Conservation (phyloP, 2,797 vertebrate species). For the Glyptemys insculpta region DNA sequence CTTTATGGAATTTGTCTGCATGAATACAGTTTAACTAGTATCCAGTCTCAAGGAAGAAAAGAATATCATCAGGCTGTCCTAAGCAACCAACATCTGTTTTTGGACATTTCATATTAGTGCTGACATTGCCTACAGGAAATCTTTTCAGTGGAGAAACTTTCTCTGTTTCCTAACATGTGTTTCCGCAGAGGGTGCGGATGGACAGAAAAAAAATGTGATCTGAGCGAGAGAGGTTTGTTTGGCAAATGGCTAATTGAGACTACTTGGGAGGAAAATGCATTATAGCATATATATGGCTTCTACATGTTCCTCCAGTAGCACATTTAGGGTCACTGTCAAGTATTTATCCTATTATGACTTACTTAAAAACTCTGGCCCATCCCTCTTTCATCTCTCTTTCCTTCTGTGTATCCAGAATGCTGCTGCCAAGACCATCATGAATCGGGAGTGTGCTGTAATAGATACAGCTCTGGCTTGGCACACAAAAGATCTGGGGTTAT, state of each 20-base stretch:
- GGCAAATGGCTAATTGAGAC: not conserved
- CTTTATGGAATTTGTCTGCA: not conserved
- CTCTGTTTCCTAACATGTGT: not conserved
- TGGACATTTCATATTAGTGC: conserved; percentile 2
- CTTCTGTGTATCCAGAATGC: not conserved
- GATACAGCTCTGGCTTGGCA: fast-evolving
- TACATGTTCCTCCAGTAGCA: not conserved
- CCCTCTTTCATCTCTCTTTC: conserved; percentile 5
- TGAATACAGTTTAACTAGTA: not conserved
- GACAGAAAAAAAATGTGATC: fast-evolving
- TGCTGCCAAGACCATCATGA: not conserved
- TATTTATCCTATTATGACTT: not conserved
- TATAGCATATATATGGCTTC: too few species aligned
- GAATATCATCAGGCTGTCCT: conserved; percentile 25
- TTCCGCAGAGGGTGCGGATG: not conserved
- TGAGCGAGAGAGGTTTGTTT: not conserved
- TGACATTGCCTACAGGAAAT: conserved; percentile 40
- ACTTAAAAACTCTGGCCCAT: not conserved
- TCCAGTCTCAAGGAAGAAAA: not conserved
- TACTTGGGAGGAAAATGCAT: conserved; percentile 12
- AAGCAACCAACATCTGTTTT: conserved; percentile 49
- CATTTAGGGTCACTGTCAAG: conserved; percentile 15
- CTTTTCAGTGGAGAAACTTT: not conserved
- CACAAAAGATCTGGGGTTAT: not conserved
- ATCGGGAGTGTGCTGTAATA: not conserved